Evolutionary conservation across 2,888 invertebrate genomes (phyloP).

Genomic region (Lagria hirta): DNA sequence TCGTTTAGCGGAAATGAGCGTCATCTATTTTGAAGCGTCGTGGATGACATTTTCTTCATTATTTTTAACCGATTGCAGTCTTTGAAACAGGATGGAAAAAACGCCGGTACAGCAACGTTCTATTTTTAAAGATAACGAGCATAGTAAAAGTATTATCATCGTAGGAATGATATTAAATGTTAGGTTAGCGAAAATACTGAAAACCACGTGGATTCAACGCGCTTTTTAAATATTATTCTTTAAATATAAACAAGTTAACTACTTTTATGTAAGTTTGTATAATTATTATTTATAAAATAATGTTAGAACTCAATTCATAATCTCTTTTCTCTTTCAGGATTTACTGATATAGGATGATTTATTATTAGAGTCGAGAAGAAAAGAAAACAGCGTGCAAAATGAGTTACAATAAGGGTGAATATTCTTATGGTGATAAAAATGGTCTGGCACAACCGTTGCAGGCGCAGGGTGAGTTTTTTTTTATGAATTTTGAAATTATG

Average conservation of each 20-base stretch:
- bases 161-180: conserved; percentile 5
- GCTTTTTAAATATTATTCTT: no score
- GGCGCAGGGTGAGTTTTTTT: conserved; percentile 8
- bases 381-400: conserved; percentile 23
- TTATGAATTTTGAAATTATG: no score
- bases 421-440: conserved; percentile 38
- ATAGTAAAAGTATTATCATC: not conserved
- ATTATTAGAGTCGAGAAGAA: conserved; percentile 7
- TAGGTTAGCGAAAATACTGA: no score
- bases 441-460: conserved; percentile 23
- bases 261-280: not conserved
- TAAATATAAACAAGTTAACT: no score
- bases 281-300: not conserved
- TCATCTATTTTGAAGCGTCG: no score
- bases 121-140: no score
- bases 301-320: not conserved
- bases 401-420: conserved; percentile 35
- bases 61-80: no score
- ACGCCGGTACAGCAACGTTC: no score
- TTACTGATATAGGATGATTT: conserved; percentile 21
- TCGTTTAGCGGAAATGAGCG: no score
- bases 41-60: no score
- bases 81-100: no score
- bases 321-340: conserved; percentile 12
- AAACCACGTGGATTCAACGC: conserved; percentile 8